Evolutionary conservation across 2,113 vertebrate species (phyloP).

Genomic region (Elaphurus davidianus): DNA sequence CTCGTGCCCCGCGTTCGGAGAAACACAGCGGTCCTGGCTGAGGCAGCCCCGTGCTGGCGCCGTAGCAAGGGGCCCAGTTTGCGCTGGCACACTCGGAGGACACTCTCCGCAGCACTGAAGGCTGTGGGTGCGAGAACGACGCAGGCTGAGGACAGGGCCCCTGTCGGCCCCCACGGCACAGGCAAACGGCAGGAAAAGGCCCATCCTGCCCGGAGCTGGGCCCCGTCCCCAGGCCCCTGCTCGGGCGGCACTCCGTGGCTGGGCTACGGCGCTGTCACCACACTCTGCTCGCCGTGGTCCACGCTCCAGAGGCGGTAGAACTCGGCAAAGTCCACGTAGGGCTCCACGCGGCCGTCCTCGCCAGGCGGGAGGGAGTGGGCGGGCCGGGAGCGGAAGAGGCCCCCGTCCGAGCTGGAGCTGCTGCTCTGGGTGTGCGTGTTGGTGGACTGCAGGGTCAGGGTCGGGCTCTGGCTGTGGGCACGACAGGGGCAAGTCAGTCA

Average conservation of each 20-base stretch:
- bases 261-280: constrained; percentile 70
- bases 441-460: constrained; percentile 95
- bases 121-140: rapidly evolving
- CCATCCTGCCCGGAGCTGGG: not conserved
- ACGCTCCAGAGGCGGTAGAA: constrained; percentile 95
- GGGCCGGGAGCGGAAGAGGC: constrained; percentile 93
- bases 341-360: constrained; percentile 94
- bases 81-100: not conserved
- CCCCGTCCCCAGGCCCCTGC: not conserved
- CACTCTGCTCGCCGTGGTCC: constrained; percentile 89
- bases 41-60: not conserved
- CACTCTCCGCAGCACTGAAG: not conserved
- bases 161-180: rapidly evolving
- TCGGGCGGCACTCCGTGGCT: rapidly evolving
- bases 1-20: not conserved
- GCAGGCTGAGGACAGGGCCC: not conserved
- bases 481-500: not conserved
- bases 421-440: constrained; percentile 98
- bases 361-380: constrained; percentile 93
- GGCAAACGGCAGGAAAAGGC: not conserved
- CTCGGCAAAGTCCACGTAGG: constrained; percentile 97
- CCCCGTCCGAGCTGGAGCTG: constrained; percentile 94
- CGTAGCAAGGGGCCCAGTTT: not conserved
- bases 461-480: constrained; percentile 92
- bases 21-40: rapidly evolving